These are phyloP conservation scores for Chironomus riparius DNA, from an alignment of 2,888 invertebrate genomes.

Conservation along the genomic window DNA sequence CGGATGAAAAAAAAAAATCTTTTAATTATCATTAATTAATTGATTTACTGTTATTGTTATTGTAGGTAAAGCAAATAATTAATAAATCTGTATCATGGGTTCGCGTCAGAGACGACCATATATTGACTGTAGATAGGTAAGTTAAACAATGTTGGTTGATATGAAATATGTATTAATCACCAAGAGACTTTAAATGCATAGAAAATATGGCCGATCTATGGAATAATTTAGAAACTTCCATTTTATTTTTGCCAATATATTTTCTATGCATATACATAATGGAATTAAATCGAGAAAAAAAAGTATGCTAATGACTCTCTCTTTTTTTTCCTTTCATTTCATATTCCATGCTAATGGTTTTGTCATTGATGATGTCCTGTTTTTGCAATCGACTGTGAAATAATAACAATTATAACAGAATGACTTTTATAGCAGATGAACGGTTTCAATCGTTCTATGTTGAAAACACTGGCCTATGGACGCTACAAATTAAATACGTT, in stretches of 20 bases:
- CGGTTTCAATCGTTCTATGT: slow-evolving; percentile 79
- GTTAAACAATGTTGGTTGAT: slow-evolving; percentile 30
- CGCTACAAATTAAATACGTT: slow-evolving; percentile 83
- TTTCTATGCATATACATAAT: background rate
- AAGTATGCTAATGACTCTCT: background rate
- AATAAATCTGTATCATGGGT: slow-evolving; percentile 93
- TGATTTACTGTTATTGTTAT: slow-evolving; percentile 29
- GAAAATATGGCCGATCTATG: no score
- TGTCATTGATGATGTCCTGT: background rate
- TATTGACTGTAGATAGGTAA: slow-evolving; percentile 79
- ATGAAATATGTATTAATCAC: no score
- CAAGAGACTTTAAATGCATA: no score
- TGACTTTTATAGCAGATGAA: slow-evolving; percentile 86
- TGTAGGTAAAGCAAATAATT: slow-evolving; percentile 72
- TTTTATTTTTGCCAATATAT: background rate
- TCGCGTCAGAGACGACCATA: slow-evolving; percentile 79
- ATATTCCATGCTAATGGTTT: background rate
- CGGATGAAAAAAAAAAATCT: background rate
- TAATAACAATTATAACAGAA: slow-evolving; percentile 34
- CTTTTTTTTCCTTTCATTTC: background rate
- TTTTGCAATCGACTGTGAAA: background rate
- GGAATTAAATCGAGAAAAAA: background rate
- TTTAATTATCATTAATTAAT: slow-evolving; percentile 14
- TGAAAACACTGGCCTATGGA: slow-evolving; percentile 78
- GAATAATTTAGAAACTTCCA: no score